phyloP scores from a whole-genome alignment of 2,113 vertebrate genomes.

The Anoura caudifer region DNA sequence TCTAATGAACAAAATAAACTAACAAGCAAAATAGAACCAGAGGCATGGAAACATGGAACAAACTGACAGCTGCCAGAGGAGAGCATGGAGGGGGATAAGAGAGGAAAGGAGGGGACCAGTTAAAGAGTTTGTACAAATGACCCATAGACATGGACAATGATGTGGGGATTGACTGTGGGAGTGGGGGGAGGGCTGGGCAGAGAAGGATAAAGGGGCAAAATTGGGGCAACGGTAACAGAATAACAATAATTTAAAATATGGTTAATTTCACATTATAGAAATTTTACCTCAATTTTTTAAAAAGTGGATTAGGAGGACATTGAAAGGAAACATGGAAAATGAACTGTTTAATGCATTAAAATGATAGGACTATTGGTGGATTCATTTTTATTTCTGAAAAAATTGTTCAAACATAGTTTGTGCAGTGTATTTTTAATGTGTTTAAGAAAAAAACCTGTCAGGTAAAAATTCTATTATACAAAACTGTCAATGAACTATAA shows the following conservation, averaged over 20 bases:
- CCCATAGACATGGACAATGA: too few relatives aligned
- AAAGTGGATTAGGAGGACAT: background rate
- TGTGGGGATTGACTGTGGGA: too few relatives aligned
- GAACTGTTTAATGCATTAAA: background rate
- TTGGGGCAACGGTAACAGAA: too few relatives aligned
- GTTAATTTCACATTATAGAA: background rate
- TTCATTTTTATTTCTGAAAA: conserved; percentile 26
- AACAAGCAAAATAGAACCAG: too few relatives aligned
- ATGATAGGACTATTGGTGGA: background rate
- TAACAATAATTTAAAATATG: background rate
- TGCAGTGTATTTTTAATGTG: background rate
- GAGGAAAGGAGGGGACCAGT: too few relatives aligned
- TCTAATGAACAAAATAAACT: background rate
- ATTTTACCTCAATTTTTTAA: background rate
- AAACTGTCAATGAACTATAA: background rate
- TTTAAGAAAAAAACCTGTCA: background rate
- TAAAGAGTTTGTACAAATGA: too few relatives aligned
- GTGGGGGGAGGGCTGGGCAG: too few relatives aligned
- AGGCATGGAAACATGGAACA: too few relatives aligned
- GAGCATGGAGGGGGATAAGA: too few relatives aligned
- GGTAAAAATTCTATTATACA: background rate
- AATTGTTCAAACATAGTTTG: background rate
- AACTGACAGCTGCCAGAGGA: too few relatives aligned
- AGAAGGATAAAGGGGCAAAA: too few relatives aligned
- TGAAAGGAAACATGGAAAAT: background rate